Base-by-base conservation (phyloP, 2,113 vertebrate species). In the Cryptotis parvus region DNA sequence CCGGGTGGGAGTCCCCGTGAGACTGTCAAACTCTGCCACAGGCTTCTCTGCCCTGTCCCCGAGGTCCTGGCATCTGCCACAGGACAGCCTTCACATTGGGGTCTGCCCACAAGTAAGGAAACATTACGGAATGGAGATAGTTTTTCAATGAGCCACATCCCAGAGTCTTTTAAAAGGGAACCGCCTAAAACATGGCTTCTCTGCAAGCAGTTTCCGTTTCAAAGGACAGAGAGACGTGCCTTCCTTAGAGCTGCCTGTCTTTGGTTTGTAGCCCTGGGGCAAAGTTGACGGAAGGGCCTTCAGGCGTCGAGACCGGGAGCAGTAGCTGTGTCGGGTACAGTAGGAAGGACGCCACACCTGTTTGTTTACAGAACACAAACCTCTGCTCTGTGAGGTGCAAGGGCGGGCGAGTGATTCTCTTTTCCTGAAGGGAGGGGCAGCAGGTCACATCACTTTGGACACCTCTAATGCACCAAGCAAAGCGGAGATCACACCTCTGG, bases 171-270 rank as follows among this genome's bases (percentile, higher is more conserved):
- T 43, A 72, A 81, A 78, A 33, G 0, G 1, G 61, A 39, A 24
- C 39, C 24, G 76, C 6, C 22, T 45, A 74, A 20, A 63, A 84
- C 1, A 27, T 16, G 26, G 2, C 33, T 81, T 81, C 70, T 68
- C 15, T 6, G 10, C 72, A 52, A 1, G 79, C 22, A 14, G 33
- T 52, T 29, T 69, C 87, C 49, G 74, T 45, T 81, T 82, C n/a
- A 52, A 76, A 63, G 79, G 68, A 87, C 49, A 90, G 35, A 10
- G 11, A 93, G 66, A 84, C 4, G 27, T 91, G 6, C n/a, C n/a
- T n/a, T 88, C 43, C 35, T 76, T 52, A 10, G 31, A 85, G 83
- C 1, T 6, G n/a, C 3, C 45, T 83, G 15, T 69, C 58, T 35
- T 37, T 86, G 37, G 49, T 68, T 74, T 33, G 9, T 6, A n/a